phyloP scores from a whole-genome alignment of 2,797 vertebrate genomes.

The Limosa lapponica region DNA sequence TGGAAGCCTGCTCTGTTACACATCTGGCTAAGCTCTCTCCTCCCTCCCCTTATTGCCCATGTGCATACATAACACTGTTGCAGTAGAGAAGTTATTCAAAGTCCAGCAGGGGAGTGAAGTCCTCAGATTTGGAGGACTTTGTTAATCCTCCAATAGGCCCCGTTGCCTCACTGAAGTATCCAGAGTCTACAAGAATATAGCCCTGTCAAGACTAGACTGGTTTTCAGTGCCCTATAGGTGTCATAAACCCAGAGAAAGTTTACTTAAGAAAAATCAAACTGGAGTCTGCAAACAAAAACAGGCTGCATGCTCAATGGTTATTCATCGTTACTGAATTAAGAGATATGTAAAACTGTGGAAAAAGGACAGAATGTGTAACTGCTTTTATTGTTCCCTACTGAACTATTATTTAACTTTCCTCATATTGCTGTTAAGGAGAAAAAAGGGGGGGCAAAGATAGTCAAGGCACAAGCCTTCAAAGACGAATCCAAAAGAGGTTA shows the following conservation, averaged over 20 bases:
- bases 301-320: neutral
- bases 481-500: neutral
- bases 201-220: neutral
- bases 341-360: neutral
- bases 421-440: neutral
- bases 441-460: neutral
- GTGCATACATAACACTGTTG: neutral
- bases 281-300: neutral
- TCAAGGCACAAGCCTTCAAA: neutral
- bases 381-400: neutral
- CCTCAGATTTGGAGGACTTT: neutral
- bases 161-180: neutral
- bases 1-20: neutral
- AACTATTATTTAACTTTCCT: neutral
- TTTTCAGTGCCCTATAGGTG: neutral
- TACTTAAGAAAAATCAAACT: neutral
- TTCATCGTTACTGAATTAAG: neutral
- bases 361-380: neutral
- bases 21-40: neutral
- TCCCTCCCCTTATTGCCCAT: neutral
- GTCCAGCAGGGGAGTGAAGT: neutral
- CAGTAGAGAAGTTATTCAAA: neutral
- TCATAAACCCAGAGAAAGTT: neutral
- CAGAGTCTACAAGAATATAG: neutral
- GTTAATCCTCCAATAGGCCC: neutral